phyloP scores from a whole-genome alignment of 2,888 invertebrate species.

The Drosophila eohydei region DNA sequence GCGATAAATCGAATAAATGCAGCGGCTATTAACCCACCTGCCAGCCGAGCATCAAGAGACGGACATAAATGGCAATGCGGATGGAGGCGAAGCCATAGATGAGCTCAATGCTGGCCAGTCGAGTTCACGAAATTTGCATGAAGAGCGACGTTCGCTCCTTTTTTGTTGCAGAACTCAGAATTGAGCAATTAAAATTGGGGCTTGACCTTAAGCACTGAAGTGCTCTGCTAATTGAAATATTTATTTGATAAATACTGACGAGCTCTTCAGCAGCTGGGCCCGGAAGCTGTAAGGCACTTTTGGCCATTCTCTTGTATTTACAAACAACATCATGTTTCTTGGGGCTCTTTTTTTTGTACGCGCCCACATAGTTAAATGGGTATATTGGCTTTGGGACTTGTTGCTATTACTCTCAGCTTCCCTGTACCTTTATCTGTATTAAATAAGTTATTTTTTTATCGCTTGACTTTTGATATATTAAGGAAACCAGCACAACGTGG shows the following conservation, averaged over 20 bases:
- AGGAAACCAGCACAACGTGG: no score
- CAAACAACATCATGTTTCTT: constrained; percentile 17
- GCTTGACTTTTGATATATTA: no score
- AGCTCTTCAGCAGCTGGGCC: constrained; percentile 22
- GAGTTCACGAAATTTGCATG: constrained; percentile 49
- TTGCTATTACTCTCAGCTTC: neutral
- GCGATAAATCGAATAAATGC: constrained; percentile 36
- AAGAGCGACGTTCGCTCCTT: constrained; percentile 60
- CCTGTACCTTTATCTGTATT: neutral
- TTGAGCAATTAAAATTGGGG: constrained; percentile 53
- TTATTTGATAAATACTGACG: constrained; percentile 11
- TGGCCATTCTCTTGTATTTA: constrained; percentile 27
- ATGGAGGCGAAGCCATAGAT: constrained; percentile 41
- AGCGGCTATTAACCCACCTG: constrained; percentile 68
- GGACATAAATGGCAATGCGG: constrained; percentile 50
- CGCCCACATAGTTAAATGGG: neutral
- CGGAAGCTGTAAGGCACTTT: constrained; percentile 51
- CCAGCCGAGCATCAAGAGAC: constrained; percentile 32
- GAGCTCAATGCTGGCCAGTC: constrained; percentile 38
- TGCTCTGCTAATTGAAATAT: constrained; percentile 7
- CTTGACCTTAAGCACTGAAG: constrained; percentile 32
- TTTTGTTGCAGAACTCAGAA: constrained; percentile 35
- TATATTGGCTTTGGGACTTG: neutral
- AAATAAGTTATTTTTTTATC: no score
- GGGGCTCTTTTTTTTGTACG: neutral